Evolutionary conservation across 2,797 vertebrate species (phyloP).

Genomic region (Falco peregrinus): DNA sequence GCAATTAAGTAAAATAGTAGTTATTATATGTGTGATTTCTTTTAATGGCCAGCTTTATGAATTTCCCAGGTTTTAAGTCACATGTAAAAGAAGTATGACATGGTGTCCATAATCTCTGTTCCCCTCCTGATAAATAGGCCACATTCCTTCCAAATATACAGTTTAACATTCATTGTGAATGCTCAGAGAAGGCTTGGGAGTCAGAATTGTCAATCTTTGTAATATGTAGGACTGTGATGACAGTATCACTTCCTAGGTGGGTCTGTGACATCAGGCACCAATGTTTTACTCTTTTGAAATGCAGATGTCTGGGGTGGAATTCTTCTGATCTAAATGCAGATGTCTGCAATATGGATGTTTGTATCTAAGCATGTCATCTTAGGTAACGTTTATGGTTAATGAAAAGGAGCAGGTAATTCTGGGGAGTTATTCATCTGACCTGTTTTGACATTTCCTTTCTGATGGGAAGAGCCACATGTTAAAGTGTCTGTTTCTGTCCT

Average conservation of each 20-base stretch:
- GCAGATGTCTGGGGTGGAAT: not conserved
- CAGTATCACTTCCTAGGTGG: not conserved
- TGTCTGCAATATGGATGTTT: not conserved
- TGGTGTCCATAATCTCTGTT: not conserved
- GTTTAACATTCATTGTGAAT: not conserved
- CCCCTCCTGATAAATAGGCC: not conserved
- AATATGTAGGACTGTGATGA: not conserved
- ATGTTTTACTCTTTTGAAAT: not conserved
- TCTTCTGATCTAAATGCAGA: not conserved
- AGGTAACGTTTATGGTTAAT: not conserved
- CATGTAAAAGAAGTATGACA: not conserved
- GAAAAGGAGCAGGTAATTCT: not conserved
- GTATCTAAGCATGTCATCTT: not conserved
- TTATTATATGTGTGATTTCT: not conserved
- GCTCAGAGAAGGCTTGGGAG: not conserved
- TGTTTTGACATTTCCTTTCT: not conserved
- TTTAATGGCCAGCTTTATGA: not conserved
- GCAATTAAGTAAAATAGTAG: not conserved
- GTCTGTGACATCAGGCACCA: not conserved
- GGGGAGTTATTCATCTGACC: not conserved
- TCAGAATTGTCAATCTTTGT: not conserved
- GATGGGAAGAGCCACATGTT: not conserved
- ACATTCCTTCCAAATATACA: not conserved
- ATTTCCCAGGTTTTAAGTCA: not conserved
- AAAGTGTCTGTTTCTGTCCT: not conserved